Base-by-base conservation (phyloP, 2,113 vertebrate species). In the Prolemur simus region DNA sequence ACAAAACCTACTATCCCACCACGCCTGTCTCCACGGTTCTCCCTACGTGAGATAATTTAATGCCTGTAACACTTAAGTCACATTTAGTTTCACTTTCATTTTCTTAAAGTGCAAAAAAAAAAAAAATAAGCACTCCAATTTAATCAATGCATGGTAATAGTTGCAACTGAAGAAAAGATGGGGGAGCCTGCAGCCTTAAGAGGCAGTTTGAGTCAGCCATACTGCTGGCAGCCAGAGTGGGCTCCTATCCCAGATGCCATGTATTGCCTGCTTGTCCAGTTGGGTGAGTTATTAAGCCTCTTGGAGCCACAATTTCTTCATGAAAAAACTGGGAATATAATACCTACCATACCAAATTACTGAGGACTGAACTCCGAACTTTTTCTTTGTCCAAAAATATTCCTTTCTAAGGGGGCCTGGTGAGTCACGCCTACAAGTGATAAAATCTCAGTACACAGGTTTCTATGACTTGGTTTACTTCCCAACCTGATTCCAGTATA, bases 201-300 rank as follows among this genome's bases (percentile, higher is more conserved):
- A 52, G 34, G 29, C 18, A 47, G 6, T 32, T 39, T 60, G 27
- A 83, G 45, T 54, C 32, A 45, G 49, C 45, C 10, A 32, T 39
- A 42, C 32, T 58, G 6, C 34, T 12, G 13, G 39, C 4, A 91
- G 49, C n/a, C 23, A 56, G 34, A 37, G 3, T 3, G 32, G 17
- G 34, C 8, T 58, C 11, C 20, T 8, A 32, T 37, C 14, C 32
- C 23, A 47, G 15, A 5, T 34, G 5, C 17, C 0, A 0, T 34
- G 7, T n/a, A 29, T 6, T 6, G 4, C 18, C 42, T 76, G 45
- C 39, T 45, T 54, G 25, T 27, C 27, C 23, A 74, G 49, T 37
- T 42, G 42, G 14, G 29, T 49, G 20, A 45, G 39, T 14, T 71
- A 29, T 39, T n/a, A 17, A 37, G 23, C n/a, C 32, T 74, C 42